Evolutionary conservation across 2,113 vertebrate species (phyloP), one percentile per base, ranked within the genome.

Genomic region (Oreochromis tanganicae): DNA sequence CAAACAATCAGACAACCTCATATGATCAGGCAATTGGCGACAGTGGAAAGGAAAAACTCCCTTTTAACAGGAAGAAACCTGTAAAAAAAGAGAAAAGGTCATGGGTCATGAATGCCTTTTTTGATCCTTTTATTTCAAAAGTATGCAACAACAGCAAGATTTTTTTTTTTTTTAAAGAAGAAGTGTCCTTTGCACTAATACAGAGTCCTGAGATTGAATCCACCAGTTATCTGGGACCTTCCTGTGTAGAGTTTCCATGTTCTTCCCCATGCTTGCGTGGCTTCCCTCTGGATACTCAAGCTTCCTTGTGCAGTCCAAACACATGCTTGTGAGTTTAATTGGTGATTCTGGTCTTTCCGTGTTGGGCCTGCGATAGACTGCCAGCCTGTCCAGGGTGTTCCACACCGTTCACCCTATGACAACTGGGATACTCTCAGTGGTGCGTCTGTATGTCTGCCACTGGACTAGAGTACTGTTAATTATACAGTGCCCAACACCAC

Each of bases 61-160:
- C 3, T 59, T 59, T 59, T 17, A 32, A 59, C 7, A 59, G 27
- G 57, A 59, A 59, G 2, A 59, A 59, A 59, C 14, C 7, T 32
- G 16, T 3, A 36, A 38, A 38, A 10, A 38, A 29, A 5, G 9
- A 9, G 24, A 32, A 59, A 3, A 11, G 1, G 57, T 61, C 14
- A 17, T 9, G 29, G 8, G 2, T 8, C 0, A 32, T 32, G 14
- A 17, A 61, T 61, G 32, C 14, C 0, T 5, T 59, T 2, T 61
- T 34, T 2, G 0, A 61, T 61, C 16, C 9, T 12, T 36, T 63
- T 63, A 4, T 36, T 63, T 36, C 9, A n/a, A 63, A 19, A 36
- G 2, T 63, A 63, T 63, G 9, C 59, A 63, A 36, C 32, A 63
- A 36, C 29, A 63, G 59, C 4, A 16, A 34, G 2, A 11, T 63